phyloP scores from a whole-genome alignment of 2,888 invertebrate genomes.

The Stenoptilia bipunctidactyla region DNA sequence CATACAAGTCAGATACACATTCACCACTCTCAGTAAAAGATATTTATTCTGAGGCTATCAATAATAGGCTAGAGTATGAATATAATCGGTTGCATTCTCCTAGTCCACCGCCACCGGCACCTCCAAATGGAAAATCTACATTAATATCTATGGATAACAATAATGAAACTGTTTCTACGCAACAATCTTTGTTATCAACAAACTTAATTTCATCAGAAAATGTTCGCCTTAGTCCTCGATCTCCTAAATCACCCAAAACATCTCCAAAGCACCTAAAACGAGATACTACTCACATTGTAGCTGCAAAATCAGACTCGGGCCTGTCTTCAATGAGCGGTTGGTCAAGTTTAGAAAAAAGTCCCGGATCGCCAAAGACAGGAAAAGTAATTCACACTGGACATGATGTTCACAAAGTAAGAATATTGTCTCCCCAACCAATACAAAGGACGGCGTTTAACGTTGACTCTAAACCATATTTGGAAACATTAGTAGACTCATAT shows the following conservation, averaged over 20 bases:
- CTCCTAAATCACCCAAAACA: slow-evolving; percentile 79
- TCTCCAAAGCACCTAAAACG: slow-evolving; percentile 78
- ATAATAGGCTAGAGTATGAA: slow-evolving; percentile 53
- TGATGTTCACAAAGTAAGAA: slow-evolving; percentile 52
- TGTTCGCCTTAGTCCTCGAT: slow-evolving; percentile 75
- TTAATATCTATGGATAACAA: slow-evolving; percentile 57
- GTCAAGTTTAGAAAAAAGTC: slow-evolving; percentile 88
- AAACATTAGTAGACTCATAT: slow-evolving; percentile 71
- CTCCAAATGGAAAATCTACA: slow-evolving; percentile 72
- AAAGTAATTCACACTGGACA: slow-evolving; percentile 45
- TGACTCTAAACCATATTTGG: slow-evolving; percentile 61
- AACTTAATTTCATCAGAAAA: slow-evolving; percentile 33
- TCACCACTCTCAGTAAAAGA: slow-evolving; percentile 77
- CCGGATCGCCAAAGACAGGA: slow-evolving; percentile 80
- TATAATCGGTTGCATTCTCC: slow-evolving; percentile 68
- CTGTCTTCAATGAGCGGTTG: slow-evolving; percentile 90
- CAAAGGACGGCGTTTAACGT: slow-evolving; percentile 50
- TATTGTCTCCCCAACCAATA: slow-evolving; percentile 46
- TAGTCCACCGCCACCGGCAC: slow-evolving; percentile 87
- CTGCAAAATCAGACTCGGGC: slow-evolving; percentile 88
- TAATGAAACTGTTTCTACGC: slow-evolving; percentile 30
- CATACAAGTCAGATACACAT: slow-evolving; percentile 64
- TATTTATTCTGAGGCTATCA: slow-evolving; percentile 69
- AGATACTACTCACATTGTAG: slow-evolving; percentile 73
- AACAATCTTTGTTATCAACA: slow-evolving; percentile 43